These are phyloP conservation scores for Dryas iulia DNA, from an alignment of 1,140 invertebrate genomes.

Conservation along the genomic window DNA sequence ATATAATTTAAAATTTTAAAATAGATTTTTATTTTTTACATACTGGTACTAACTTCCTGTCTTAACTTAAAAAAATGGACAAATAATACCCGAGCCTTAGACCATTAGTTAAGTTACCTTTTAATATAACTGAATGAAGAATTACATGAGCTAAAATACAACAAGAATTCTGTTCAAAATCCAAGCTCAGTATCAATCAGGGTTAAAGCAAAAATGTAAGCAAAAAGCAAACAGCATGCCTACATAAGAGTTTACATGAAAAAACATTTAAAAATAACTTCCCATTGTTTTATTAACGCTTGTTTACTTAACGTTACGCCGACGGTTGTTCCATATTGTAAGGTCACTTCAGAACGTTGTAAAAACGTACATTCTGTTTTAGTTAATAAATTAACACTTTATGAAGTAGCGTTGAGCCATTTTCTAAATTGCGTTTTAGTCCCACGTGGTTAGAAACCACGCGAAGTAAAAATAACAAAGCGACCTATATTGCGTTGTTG, in stretches of 20 bases:
- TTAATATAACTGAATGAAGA: not conserved
- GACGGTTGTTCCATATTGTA: not conserved
- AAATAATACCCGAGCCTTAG: too few relatives aligned
- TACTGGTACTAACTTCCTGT: too few relatives aligned
- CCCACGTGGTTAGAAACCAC: conserved; percentile 21
- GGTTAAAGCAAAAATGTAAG: not conserved
- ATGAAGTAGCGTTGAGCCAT: conserved; percentile 10
- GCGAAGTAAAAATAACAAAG: conserved; percentile 20
- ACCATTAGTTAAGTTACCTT: not conserved
- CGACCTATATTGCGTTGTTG: not conserved
- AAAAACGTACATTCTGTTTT: not conserved
- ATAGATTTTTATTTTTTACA: too few relatives aligned
- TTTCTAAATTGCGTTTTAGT: conserved; percentile 19
- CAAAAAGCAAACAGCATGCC: not conserved
- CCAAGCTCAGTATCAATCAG: not conserved
- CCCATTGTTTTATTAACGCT: not conserved
- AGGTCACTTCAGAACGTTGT: not conserved
- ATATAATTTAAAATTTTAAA: too few relatives aligned
- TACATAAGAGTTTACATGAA: not conserved
- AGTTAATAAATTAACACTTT: conserved; percentile 19
- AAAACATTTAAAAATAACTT: not conserved
- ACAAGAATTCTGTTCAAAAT: not conserved
- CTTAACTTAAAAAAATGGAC: too few relatives aligned
- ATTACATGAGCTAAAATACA: not conserved
- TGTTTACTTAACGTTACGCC: not conserved